Evolutionary conservation across 2,888 invertebrate genomes (phyloP).

Genomic region (Platynereis dumerilii): DNA sequence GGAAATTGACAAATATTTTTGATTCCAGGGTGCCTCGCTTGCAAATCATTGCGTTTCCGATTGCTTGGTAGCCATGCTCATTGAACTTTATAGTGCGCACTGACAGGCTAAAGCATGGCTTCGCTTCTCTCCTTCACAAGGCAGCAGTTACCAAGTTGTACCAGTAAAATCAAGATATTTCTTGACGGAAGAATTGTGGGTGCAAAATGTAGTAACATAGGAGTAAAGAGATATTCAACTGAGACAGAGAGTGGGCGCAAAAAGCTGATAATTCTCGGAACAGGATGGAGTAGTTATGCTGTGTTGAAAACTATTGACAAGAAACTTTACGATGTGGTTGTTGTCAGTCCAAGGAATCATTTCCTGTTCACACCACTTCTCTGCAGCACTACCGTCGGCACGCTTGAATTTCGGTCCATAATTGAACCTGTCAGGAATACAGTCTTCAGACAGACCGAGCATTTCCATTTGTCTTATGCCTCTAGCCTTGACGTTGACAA

Average conservation of each 20-base stretch:
- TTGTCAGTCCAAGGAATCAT: conserved; percentile 63
- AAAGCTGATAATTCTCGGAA: conserved; percentile 61
- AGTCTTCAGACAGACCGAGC: conserved; percentile 57
- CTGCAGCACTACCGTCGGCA: conserved; percentile 64
- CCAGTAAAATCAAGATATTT: no score
- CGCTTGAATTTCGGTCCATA: conserved; percentile 63
- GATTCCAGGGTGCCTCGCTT: no score
- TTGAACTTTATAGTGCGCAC: no score
- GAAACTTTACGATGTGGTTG: conserved; percentile 58
- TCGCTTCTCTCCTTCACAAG: no score
- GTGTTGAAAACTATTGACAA: conserved; percentile 59
- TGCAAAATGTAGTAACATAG: no score
- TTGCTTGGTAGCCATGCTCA: no score
- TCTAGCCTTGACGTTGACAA: conserved; percentile 48
- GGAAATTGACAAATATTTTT: no score
- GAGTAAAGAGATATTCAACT: no score
- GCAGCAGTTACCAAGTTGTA: no score
- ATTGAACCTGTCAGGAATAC: conserved; percentile 63
- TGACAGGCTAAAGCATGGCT: no score
- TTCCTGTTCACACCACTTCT: conserved; percentile 65
- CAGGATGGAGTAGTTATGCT: conserved; percentile 64
- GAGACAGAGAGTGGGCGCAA: conserved; percentile 18
- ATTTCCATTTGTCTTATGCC: conserved; percentile 61
- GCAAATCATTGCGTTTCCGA: no score
- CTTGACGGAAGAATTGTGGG: no score